Evolutionary conservation across 2,797 vertebrate species (phyloP), one percentile per base, ranked within the genome.

Genomic region (Clarias fuscus): DNA sequence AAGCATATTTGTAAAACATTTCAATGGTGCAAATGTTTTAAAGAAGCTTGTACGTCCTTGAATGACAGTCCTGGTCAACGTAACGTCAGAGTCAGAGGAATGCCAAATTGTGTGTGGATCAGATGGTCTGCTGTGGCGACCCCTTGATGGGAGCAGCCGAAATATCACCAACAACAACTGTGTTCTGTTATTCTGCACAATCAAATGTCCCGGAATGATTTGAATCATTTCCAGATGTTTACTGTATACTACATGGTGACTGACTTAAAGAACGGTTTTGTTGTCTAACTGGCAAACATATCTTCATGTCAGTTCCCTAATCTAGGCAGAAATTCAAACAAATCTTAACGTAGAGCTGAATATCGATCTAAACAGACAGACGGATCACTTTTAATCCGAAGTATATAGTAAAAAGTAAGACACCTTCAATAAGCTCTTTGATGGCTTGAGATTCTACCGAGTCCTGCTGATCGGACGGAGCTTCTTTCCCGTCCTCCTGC

Each of bases 351-450:
- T 18, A 59, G 43, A 5, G 7, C 43, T 0, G 14, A 30, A 18
- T 59, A 27, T 33, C 10, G 27, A 56, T 77, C 13, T 59, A n/a
- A 13, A 78, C 30, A 78, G 24, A 13, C 15, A 4, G 7, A 48
- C 22, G 53, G 6, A n/a, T 27, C 30, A 37, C 30, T 64, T 80
- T 17, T 7, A 43, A 18, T 43, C 24, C 48, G 24, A 14, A 65
- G 14, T 15, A 30, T 5, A 17, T 0, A 1, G 6, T 43, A 24
- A 2, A 80, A 62, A 1, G 22, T 40, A 82, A 6, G 33, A 18
- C 22, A 97, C 96, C 97, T 93, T 97, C 97, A 82, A 97, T 97
- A 8, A 98, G 94, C 67, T 98, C 97, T 90, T 95, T 96, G 87
- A 98, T 96, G 27, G 97, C 97, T 89, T 95, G 97, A 18, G 96